Base-by-base conservation (phyloP, 2,888 invertebrate genomes). In the Drosophila mimica region DNA sequence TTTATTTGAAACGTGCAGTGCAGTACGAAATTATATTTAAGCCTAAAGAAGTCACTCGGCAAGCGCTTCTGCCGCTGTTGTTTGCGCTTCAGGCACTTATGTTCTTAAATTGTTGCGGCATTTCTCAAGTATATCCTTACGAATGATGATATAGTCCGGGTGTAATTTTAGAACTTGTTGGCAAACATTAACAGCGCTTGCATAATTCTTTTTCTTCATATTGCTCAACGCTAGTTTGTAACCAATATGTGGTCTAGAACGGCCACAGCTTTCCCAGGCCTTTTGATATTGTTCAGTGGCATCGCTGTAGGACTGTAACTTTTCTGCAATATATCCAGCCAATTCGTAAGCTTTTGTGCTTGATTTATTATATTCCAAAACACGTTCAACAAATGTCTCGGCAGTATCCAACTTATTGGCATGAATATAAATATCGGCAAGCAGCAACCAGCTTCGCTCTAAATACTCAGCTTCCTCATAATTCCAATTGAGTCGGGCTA, bases 381-480 rank as follows among this genome's bases (percentile, higher is more conserved):
- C 95, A 85, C 96, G 95, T 28, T 95, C 95, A 20, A 99, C 94
- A 33, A 98, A 93, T 81, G 98, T 97, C 51, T 95, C 95, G 0
- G 99, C 98, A 60, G 97, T 95, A 71, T 99, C 99, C 90, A 95
- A 95, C 92, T 99, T 97, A 20, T 96, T 96, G 0, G 95, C 96
- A 89, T 96, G 96, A 61, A 97, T 95, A 90, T 97, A 98, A 80
- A 97, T 96, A 78, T 99, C 99, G 0, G 98, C 97, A n/a, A 99
- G 94, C 53, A 99, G 94, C 9, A 99, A 92, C 99, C 99, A 99
- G 92, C 98, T 97, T 73, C 97, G 95, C 93, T 99, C 99, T 70
- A 99, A 94, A 88, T 99, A 98, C 90, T 99, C 99, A 0, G 99
- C 98, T 88, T 99, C 98, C 92, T 99, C 98, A 81, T 98, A 97